Conservation (phyloP, 2,888 invertebrate species). For the Muscina levida region DNA sequence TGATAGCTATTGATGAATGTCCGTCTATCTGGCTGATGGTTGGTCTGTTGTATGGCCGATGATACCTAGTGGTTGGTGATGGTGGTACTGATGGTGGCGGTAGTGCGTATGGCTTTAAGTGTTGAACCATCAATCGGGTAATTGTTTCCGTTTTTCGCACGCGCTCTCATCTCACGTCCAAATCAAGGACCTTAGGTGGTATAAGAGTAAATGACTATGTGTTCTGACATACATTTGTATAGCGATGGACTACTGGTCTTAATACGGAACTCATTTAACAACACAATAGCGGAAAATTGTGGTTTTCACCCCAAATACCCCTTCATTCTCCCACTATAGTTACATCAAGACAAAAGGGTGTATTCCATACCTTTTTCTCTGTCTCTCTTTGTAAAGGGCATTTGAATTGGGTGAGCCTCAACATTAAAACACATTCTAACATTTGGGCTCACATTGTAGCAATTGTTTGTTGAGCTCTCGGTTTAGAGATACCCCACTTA, state of each 20-base stretch:
- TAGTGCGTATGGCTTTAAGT: not conserved
- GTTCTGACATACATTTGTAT: not conserved
- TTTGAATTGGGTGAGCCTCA: conserved; percentile 53
- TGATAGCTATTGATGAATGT: conserved; percentile 22
- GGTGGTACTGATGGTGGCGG: not conserved
- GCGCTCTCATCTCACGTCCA: conserved; percentile 22
- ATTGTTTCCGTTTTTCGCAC: conserved; percentile 42
- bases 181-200: not conserved
- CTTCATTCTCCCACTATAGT: too few species aligned
- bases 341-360: too few species aligned
- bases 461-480: not conserved
- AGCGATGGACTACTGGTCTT: conserved; percentile 25
- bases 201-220: too few species aligned
- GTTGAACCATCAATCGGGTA: conserved; percentile 38
- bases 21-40: conserved; percentile 11
- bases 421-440: not conserved
- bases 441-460: conserved; percentile 8
- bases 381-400: conserved; percentile 50
- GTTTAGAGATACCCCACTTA: too few species aligned
- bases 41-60: not conserved
- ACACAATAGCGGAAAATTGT: conserved; percentile 45
- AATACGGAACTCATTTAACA: conserved; percentile 53
- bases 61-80: not conserved
- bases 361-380: too few species aligned
- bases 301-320: conserved; percentile 26